Base-by-base conservation (phyloP, 92 coral and sea anemone species). In the Montipora capitata region DNA sequence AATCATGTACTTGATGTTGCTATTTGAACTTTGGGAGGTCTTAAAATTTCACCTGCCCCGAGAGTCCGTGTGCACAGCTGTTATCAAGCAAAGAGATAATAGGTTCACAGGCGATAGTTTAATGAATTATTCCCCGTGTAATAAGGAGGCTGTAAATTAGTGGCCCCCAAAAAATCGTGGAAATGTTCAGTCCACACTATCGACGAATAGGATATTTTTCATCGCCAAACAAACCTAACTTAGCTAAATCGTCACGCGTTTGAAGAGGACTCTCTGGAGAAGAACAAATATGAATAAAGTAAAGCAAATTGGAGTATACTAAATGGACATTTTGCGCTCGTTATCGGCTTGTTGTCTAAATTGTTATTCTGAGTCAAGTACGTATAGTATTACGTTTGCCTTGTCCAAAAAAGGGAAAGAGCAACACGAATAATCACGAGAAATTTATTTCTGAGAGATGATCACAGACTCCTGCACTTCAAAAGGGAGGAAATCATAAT, bases 1-100 rank as follows among this genome's bases (percentile, higher is more conserved):
- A 93, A 90, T n/a, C n/a, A n/a, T n/a, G n/a, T 88, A 93, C 71
- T 80, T 80, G 71, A 79, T 82, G 96, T 95, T 93, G 95, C 98
- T 93, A 88, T 95, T 94, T 94, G 98, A 87, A 81, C 79, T 72
- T 83, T 75, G 93, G 75, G 90, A 88, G 87, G 81, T 81, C 59
- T 74, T 58, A 82, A 82, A 76, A 68, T 65, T 84, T 91, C 96
- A 93, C 96, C 96, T 93, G 96, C 85, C 41, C 57, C 49, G 11
- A 43, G 89, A 20, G 27, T 20, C 27, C 27, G 27, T 91, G 64
- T 74, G 93, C 92, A 95, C 98, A 95, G 96, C 98, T 95, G 98
- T 83, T 54, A 56, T 49, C 68, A 38, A 74, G 77, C 87, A 76
- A 42, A 76, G 78, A 84, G 82, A 85, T 95, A 95, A 95, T 94